These are phyloP conservation scores for Phrynosoma platyrhinos DNA, from an alignment of 2,113 vertebrate genomes.

Conservation along the genomic window DNA sequence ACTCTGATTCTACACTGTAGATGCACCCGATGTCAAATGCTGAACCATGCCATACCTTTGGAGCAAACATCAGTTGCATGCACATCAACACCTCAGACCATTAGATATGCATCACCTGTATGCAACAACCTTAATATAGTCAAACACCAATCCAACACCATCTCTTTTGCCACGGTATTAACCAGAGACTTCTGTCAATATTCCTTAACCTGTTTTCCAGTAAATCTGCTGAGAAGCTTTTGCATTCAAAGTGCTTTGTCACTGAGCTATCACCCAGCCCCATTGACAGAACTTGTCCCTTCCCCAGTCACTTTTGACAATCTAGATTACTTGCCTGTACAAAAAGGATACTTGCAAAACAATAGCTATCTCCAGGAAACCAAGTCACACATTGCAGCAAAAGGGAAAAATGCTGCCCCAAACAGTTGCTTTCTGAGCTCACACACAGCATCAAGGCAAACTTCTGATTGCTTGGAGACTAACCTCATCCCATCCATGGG, in stretches of 20 bases:
- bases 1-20: neutral
- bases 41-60: neutral
- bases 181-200: neutral
- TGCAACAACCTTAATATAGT: neutral
- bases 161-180: neutral
- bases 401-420: too few relatives aligned
- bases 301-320: neutral
- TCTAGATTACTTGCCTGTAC: too few relatives aligned
- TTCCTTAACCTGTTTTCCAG: neutral
- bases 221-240: neutral
- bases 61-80: neutral
- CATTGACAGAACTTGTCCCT: neutral
- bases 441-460: too few relatives aligned
- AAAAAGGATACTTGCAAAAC: neutral
- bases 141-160: neutral
- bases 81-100: neutral
- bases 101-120: neutral
- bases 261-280: too few relatives aligned
- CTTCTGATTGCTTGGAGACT: too few relatives aligned
- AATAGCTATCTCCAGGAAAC: neutral
- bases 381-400: too few relatives aligned
- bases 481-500: too few relatives aligned
- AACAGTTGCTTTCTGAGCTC: too few relatives aligned
- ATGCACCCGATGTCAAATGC: too few relatives aligned
- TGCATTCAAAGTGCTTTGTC: neutral